Conservation (phyloP, 2,113 vertebrate genomes). For the Phalacrocorax carbo region DNA sequence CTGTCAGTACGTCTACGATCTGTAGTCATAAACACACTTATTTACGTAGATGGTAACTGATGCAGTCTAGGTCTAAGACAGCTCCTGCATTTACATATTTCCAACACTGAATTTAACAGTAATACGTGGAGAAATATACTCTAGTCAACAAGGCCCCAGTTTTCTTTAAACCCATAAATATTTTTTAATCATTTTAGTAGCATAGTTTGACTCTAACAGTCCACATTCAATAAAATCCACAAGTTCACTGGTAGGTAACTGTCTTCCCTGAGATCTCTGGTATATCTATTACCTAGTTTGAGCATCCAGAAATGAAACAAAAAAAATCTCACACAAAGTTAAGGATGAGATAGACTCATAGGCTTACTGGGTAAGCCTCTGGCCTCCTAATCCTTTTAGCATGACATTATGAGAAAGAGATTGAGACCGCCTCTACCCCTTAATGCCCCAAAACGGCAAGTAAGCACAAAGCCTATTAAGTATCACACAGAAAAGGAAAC, state of each 20-base stretch:
- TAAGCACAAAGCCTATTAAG: neutral
- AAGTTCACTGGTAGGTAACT: neutral
- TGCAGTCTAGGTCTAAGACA: neutral
- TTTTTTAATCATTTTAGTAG: neutral
- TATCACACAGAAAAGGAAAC: neutral
- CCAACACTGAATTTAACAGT: neutral
- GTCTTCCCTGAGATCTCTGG: neutral
- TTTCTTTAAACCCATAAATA: neutral
- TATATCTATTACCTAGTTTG: neutral
- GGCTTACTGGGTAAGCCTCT: neutral
- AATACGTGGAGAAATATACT: neutral
- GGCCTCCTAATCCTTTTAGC: neutral
- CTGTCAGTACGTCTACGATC: neutral
- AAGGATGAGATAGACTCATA: neutral
- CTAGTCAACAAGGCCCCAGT: neutral
- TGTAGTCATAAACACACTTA: neutral
- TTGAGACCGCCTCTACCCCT: neutral
- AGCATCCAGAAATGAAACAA: neutral
- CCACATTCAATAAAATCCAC: neutral
- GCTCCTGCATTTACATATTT: neutral
- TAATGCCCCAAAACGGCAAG: neutral
- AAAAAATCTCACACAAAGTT: neutral
- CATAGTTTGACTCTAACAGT: neutral
- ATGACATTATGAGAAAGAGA: neutral
- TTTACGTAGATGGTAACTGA: neutral